phyloP scores from a whole-genome alignment of 2,113 vertebrate species.

The Actinemys pallida region DNA sequence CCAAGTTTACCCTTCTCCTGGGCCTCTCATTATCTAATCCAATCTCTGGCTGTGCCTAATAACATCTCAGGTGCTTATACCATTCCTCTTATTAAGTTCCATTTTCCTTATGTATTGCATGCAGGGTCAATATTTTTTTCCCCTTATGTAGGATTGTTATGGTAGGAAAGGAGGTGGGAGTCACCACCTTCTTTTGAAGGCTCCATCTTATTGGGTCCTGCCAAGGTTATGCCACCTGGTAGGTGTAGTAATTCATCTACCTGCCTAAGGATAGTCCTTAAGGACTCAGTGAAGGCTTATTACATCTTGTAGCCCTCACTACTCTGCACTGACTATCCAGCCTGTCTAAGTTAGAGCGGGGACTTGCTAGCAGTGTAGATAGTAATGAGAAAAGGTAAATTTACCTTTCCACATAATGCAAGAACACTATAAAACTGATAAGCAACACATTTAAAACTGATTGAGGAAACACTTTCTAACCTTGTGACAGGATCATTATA shows the following conservation, averaged over 20 bases:
- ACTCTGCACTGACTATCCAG: accelerated
- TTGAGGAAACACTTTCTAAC: neutral
- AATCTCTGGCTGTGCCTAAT: accelerated
- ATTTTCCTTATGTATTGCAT: neutral
- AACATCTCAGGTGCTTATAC: neutral
- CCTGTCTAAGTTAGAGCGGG: neutral
- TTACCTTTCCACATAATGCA: neutral
- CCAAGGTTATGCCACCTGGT: neutral
- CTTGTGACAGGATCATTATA: neutral
- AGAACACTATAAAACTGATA: neutral
- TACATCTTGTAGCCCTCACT: neutral
- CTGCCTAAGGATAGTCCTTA: neutral
- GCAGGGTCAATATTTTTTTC: accelerated
- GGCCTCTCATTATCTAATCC: neutral
- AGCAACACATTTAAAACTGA: neutral
- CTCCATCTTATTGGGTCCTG: neutral
- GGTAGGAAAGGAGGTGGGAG: neutral
- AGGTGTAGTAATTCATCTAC: neutral
- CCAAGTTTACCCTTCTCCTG: neutral
- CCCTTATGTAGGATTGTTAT: neutral
- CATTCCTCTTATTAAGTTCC: neutral
- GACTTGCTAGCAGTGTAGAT: neutral
- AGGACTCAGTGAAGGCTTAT: neutral
- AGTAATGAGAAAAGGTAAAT: neutral
- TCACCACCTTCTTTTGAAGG: neutral